phyloP scores from a whole-genome alignment of 1,140 invertebrate genomes.

The Adoxophyes honmai region DNA sequence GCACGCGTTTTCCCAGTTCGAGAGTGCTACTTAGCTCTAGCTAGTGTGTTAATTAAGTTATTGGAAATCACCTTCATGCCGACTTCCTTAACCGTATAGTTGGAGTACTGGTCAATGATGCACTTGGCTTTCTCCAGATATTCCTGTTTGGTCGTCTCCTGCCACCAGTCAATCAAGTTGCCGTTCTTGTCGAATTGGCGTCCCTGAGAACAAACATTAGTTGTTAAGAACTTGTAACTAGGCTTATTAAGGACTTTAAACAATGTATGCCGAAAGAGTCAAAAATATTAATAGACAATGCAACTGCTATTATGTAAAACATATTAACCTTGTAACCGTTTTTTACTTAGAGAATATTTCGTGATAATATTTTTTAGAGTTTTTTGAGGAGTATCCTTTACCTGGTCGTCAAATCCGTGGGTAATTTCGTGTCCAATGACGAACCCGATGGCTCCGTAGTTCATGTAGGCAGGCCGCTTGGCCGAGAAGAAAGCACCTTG shows the following conservation, averaged over 20 bases:
- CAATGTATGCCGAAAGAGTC: too few species aligned
- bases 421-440: constrained; percentile 97
- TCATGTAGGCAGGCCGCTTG: constrained; percentile 92
- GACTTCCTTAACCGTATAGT: constrained; percentile 85
- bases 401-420: constrained; percentile 94
- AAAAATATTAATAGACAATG: too few species aligned
- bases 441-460: constrained; percentile 94
- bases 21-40: too few species aligned
- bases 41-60: constrained; percentile 7
- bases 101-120: constrained; percentile 93
- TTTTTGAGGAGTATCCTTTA: too few species aligned
- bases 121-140: constrained; percentile 88
- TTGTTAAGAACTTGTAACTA: neutral
- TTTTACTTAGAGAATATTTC: too few species aligned
- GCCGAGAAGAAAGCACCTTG: constrained; percentile 92
- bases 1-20: too few species aligned
- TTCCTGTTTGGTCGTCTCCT: constrained; percentile 83
- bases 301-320: too few species aligned
- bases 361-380: too few species aligned
- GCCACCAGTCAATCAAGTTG: constrained; percentile 92
- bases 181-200: constrained; percentile 94
- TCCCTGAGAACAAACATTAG: constrained; percentile 72
- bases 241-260: too few species aligned
- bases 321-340: too few species aligned
- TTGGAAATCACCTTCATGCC: constrained; percentile 81